phyloP scores from a whole-genome alignment of 1,140 invertebrate species.

The Bathynomus jamesi region DNA sequence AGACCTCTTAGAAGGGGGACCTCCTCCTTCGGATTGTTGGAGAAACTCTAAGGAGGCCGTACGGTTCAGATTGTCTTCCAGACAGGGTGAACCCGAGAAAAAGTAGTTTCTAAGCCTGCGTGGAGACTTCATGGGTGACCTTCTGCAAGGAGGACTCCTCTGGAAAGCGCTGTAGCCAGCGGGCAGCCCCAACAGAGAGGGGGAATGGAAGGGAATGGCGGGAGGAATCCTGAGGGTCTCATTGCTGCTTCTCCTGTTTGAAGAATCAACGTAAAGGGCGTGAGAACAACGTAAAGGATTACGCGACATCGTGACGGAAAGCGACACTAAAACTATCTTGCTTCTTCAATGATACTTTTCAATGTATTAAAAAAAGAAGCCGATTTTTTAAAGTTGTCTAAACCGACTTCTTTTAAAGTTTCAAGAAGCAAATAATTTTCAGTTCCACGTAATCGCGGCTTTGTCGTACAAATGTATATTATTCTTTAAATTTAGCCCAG shows the following conservation, averaged over 20 bases:
- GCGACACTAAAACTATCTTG: no score
- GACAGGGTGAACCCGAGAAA: not conserved
- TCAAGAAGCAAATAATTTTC: no score
- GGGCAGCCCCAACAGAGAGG: not conserved
- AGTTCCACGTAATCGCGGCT: no score
- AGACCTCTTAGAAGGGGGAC: not conserved
- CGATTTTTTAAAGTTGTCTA: no score
- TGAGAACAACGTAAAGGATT: not conserved
- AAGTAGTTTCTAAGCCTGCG: not conserved
- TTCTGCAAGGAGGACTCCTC: not conserved
- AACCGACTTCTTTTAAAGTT: no score
- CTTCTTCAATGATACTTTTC: no score
- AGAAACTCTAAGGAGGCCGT: not conserved
- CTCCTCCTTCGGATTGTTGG: not conserved
- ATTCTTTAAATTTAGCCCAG: no score
- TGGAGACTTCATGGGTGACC: not conserved
- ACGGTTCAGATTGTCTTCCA: not conserved
- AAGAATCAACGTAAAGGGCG: not conserved
- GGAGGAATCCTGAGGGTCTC: not conserved
- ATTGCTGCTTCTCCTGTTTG: not conserved
- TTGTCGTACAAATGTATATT: no score
- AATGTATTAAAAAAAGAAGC: no score
- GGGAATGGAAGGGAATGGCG: not conserved
- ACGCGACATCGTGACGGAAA: not conserved
- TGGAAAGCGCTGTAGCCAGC: not conserved